Evolutionary conservation across 2,888 invertebrate species (phyloP).

Genomic region (Conchocele bisecta): DNA sequence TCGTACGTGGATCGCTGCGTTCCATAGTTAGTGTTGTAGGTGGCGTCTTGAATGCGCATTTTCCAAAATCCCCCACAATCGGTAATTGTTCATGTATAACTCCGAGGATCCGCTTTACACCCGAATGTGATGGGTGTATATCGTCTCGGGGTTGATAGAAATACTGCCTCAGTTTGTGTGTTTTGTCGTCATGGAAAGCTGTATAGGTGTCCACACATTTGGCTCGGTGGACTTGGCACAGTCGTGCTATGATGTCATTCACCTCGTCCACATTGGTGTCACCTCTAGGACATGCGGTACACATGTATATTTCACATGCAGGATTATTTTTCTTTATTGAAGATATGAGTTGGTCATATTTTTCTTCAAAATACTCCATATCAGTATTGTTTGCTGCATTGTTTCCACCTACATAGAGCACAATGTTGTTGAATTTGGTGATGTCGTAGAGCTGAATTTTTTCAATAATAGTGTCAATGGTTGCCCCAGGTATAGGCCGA

Average conservation of each 20-base stretch:
- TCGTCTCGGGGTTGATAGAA: not conserved
- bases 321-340: not conserved
- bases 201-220: not conserved
- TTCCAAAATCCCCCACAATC: constrained; percentile 1
- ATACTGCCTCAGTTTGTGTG: not conserved
- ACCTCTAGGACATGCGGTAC: not conserved
- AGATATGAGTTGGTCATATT: not conserved
- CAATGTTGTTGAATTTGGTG: not conserved
- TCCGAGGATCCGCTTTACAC: not conserved
- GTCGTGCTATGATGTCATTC: not conserved
- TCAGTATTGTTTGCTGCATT: not conserved
- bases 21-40: no score
- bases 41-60: no score
- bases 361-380: not conserved
- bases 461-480: not conserved
- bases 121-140: constrained; percentile 2
- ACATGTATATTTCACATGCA: not conserved
- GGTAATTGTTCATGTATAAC: not conserved
- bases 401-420: not conserved
- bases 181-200: not conserved
- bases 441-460: not conserved
- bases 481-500: not conserved
- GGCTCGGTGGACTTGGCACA: not conserved
- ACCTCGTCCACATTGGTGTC: not conserved
- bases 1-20: no score